Percentiles rank a stretch among this genome's conserved stretches.
phyloP scores from a whole-genome alignment of 92 coral and sea anemone genomes.

The Montipora capitata region DNA sequence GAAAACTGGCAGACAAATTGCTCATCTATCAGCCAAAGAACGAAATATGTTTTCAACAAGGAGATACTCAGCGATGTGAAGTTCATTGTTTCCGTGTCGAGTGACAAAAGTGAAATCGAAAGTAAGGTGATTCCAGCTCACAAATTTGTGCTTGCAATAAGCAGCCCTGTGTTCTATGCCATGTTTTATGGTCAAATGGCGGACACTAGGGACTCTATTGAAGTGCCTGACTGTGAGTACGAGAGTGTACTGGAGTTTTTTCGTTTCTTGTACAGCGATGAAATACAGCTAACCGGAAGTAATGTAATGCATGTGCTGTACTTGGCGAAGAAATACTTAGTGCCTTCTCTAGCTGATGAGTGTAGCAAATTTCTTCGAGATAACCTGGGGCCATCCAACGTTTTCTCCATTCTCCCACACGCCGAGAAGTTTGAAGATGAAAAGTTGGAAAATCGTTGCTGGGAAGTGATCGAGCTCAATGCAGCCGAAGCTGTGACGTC shows the following conservation, averaged over 20 bases:
- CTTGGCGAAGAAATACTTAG: constrained; percentile 74
- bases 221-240: constrained; percentile 83
- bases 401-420: constrained; percentile 57
- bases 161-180: constrained; percentile 58
- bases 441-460: constrained; percentile 44
- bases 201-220: constrained; percentile 67
- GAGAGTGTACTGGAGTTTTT: constrained; percentile 77
- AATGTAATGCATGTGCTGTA: constrained; percentile 71
- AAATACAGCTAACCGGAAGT: constrained; percentile 52
- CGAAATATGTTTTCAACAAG: constrained; percentile 62
- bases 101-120: constrained; percentile 32
- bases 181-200: constrained; percentile 88
- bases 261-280: constrained; percentile 73
- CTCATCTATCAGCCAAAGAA: constrained; percentile 49
- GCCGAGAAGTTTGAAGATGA: constrained; percentile 63
- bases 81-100: constrained; percentile 33
- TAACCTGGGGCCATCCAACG: constrained; percentile 56
- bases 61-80: constrained; percentile 65
- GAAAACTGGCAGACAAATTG: constrained; percentile 69
- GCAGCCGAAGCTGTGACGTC: constrained; percentile 69
- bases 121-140: constrained; percentile 71
- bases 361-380: constrained; percentile 49
- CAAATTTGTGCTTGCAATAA: constrained; percentile 68
- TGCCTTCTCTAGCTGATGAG: constrained; percentile 54
- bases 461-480: constrained; percentile 62